Conservation (phyloP, 2,797 vertebrate species). For the Spinus olivaceus region DNA sequence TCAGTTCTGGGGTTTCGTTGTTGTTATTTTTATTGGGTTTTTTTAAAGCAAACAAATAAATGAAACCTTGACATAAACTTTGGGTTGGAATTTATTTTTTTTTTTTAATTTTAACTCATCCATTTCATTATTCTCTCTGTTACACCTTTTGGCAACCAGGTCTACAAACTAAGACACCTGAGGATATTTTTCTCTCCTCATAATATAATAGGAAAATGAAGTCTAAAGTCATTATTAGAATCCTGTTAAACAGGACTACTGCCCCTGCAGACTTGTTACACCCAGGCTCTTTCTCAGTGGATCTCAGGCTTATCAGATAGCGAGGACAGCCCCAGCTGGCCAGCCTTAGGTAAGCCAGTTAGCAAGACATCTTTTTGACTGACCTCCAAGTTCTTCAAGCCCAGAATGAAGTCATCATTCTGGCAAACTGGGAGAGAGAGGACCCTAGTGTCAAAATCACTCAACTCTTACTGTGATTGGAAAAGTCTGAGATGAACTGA, state of each 20-base stretch:
- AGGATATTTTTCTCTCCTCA: neutral
- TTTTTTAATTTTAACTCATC: neutral
- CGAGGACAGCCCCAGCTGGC: neutral
- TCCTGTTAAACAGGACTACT: neutral
- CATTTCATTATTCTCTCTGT: neutral
- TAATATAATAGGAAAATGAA: neutral
- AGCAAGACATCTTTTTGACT: neutral
- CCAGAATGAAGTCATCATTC: slow-evolving; percentile 6
- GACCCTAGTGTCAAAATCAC: neutral
- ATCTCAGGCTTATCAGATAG: neutral
- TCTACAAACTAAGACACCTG: neutral
- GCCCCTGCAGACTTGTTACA: neutral
- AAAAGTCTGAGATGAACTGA: neutral
- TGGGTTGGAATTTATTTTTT: neutral
- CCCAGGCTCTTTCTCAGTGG: neutral
- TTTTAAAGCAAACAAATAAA: neutral
- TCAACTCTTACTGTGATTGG: neutral
- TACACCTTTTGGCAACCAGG: neutral
- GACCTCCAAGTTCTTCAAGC: neutral
- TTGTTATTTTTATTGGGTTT: neutral
- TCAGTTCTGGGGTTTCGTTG: neutral
- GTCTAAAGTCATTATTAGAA: neutral
- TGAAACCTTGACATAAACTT: neutral
- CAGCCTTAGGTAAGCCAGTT: neutral
- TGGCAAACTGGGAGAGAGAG: neutral